Evolutionary conservation across 64 coral and sea anemone species (phyloP).

Genomic region (Porites lutea): DNA sequence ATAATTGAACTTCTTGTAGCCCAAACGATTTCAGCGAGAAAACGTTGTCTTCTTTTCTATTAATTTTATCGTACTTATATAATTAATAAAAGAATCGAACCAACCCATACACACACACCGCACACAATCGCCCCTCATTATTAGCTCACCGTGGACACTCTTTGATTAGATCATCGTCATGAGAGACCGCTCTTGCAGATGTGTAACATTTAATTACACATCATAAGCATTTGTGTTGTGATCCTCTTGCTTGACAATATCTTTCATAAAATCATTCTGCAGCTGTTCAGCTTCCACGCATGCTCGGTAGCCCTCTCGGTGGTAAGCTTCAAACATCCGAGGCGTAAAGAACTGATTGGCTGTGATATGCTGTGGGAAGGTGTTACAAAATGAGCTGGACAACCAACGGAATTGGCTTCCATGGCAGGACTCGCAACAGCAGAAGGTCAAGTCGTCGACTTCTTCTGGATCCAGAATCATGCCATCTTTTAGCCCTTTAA

Average conservation of each 20-base stretch:
- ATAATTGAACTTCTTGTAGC: too few species aligned
- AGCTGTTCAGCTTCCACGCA: neutral
- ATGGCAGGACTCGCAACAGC: conserved; percentile 74
- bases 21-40: too few species aligned
- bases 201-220: neutral
- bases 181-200: too few species aligned
- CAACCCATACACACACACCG: too few species aligned
- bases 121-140: too few species aligned
- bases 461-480: conserved; percentile 22
- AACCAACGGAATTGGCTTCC: neutral
- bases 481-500: conserved; percentile 8
- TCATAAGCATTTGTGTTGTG: neutral
- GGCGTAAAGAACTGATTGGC: conserved; percentile 47
- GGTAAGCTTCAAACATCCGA: neutral
- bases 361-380: conserved; percentile 55
- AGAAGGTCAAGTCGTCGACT: conserved; percentile 70
- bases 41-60: too few species aligned
- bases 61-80: too few species aligned
- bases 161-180: too few species aligned
- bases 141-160: too few species aligned
- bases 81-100: too few species aligned
- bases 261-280: neutral
- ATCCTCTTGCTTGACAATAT: neutral
- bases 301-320: conserved; percentile 31
- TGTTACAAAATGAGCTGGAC: conserved; percentile 36